Base-by-base conservation (phyloP, 2,113 vertebrate species). In the Setophaga petechia region DNA sequence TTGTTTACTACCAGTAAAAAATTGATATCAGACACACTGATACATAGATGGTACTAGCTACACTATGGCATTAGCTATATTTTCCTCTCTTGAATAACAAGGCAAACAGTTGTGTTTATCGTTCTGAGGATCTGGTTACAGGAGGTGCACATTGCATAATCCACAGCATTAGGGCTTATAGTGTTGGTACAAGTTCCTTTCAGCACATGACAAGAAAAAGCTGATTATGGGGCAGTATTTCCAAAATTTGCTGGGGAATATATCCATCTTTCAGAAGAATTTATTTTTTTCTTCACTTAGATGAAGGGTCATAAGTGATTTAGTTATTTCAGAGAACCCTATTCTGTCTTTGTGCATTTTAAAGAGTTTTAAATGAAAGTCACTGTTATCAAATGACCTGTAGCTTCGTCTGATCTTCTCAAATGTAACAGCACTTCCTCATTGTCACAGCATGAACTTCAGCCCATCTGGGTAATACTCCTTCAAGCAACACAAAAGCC, bases 401-500 rank as follows among this genome's bases (percentile, higher is more conserved):
- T 91, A 91, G 62, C 73, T 96, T 95, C 75, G 69, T 90, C 87
- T 84, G 55, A 93, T 85, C 87, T 88, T 93, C 91, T 94, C 84
- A 95, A 96, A 95, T 61, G 46, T 91, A 94, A 59, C 62, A 90
- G 57, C 84, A 58, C 74, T 95, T 97, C 63, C 84, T 97, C 89
- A 67, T 67, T 94, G 96, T 95, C 95, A 89, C 78, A 96, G 94
- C 80, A 79, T 90, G 92, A 94, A 86, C 66, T 76, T 93, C 88
- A 87, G 37, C 94, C 74, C 95, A 93, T 83, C 66, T 95, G 80
- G 72, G 31, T 83, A 84, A 43, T 44, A 21, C 49, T 85, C 97
- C 94, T 95, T 95, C 94, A 96, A 95, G 87, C 55, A 97, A 95
- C 77, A 94, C 80, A 97, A 96, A 91, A 87, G 44, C 28, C 44